A percentile compares a stretch with the other conserved stretches of the same genome.
Evolutionary conservation across 1,140 invertebrate species (phyloP).

Genomic region (Trichoplusia ni): DNA sequence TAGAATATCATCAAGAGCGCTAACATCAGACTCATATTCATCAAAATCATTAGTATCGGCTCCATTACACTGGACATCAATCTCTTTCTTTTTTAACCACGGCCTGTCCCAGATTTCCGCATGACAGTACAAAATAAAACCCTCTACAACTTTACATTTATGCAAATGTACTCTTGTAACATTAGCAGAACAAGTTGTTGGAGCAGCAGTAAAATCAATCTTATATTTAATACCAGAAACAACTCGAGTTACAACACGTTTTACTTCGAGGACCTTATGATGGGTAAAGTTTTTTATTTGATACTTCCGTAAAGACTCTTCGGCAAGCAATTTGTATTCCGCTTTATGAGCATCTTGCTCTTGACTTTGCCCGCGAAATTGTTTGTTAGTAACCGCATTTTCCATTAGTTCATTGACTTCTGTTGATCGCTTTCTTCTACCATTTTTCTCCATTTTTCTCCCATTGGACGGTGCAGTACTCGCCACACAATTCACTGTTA

Average conservation of each 20-base stretch:
- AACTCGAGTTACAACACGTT: constrained; percentile 46
- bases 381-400: no score
- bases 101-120: constrained; percentile 51
- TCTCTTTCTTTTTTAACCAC: constrained; percentile 48
- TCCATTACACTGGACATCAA: constrained; percentile 44
- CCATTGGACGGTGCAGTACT: neutral
- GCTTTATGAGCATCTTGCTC: constrained; percentile 48
- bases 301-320: constrained; percentile 56
- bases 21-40: constrained; percentile 13
- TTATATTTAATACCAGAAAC: constrained; percentile 51
- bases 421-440: neutral
- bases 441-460: neutral
- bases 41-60: constrained; percentile 30
- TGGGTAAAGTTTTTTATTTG: constrained; percentile 32
- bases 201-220: constrained; percentile 55
- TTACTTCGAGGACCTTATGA: constrained; percentile 58
- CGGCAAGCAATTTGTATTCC: constrained; percentile 52
- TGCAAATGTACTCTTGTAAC: constrained; percentile 6
- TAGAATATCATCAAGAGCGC: neutral
- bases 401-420: no score
- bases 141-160: constrained; percentile 24
- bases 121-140: constrained; percentile 47
- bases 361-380: neutral
- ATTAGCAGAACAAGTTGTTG: constrained; percentile 35
- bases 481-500: neutral